A percentile compares a stretch with the other conserved stretches of the same genome.
Evolutionary conservation across 2,797 vertebrate species (phyloP).

Genomic region (Sebastes steindachneri): DNA sequence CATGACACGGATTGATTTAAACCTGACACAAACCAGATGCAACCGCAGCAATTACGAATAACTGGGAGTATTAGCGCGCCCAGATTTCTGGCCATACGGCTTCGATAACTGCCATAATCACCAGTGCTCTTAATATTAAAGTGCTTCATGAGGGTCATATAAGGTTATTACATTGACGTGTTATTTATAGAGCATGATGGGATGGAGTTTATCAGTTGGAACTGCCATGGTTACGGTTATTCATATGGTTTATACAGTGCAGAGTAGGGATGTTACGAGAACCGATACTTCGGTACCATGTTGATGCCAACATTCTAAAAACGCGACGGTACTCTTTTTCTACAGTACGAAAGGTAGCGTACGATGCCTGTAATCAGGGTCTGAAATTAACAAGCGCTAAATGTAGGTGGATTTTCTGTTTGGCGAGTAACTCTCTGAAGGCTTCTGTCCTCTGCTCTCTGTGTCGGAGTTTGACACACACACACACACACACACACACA

Average conservation of each 20-base stretch:
- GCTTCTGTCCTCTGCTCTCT: too few relatives aligned
- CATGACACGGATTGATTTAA: conserved; percentile 65
- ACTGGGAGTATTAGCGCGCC: conserved; percentile 53
- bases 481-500: too few relatives aligned
- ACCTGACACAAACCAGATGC: conserved; percentile 76
- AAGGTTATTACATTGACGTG: conserved; percentile 44
- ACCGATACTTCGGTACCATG: too few relatives aligned
- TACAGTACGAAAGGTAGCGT: too few relatives aligned
- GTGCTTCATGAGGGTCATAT: conserved; percentile 51
- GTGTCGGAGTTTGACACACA: too few relatives aligned
- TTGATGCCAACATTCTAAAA: too few relatives aligned
- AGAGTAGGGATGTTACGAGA: not conserved
- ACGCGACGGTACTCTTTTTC: too few relatives aligned
- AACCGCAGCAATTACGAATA: conserved; percentile 63
- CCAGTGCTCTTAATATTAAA: conserved; percentile 46
- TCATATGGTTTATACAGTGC: not conserved
- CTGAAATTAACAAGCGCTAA: too few relatives aligned
- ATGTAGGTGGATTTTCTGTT: too few relatives aligned
- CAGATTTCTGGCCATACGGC: conserved; percentile 51
- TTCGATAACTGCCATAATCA: conserved; percentile 68
- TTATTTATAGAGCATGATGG: conserved; percentile 53
- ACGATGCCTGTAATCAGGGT: too few relatives aligned
- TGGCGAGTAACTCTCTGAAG: too few relatives aligned
- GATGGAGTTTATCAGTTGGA: conserved; percentile 28
- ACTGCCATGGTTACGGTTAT: conserved; percentile 11